Percentiles rank a stretch among this genome's conserved stretches.
These are phyloP conservation scores for Sardinella longiceps DNA, from an alignment of 2,797 vertebrate species.

Conservation along the genomic window DNA sequence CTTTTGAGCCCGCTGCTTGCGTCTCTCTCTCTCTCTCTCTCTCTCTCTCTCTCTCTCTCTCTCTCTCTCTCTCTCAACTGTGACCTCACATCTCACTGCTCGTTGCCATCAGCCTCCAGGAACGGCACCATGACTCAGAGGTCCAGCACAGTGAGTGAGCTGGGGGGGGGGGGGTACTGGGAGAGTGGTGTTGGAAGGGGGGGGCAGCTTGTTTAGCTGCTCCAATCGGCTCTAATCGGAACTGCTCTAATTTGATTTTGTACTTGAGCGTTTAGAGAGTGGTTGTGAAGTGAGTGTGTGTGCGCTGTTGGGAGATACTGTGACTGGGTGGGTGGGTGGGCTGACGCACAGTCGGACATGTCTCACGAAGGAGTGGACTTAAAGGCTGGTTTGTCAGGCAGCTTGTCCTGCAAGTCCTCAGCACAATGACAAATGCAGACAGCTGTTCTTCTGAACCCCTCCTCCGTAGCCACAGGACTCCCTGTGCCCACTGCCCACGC, in stretches of 20 bases:
- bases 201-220: not conserved
- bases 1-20: not conserved
- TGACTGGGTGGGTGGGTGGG: not conserved
- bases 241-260: not conserved
- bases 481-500: slow-evolving; percentile 12
- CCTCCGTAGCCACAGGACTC: slow-evolving; percentile 23
- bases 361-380: not conserved
- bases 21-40: slow-evolving; percentile 10
- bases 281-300: not conserved
- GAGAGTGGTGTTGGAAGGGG: no score
- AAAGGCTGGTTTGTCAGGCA: slow-evolving; percentile 33
- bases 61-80: slow-evolving; percentile 5
- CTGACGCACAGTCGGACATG: not conserved
- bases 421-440: slow-evolving; percentile 45
- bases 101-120: slow-evolving; percentile 43
- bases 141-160: not conserved
- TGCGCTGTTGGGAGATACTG: not conserved
- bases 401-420: slow-evolving; percentile 35
- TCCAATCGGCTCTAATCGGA: not conserved
- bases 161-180: not conserved
- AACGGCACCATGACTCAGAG: slow-evolving; percentile 12
- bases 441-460: slow-evolving; percentile 45
- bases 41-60: not conserved
- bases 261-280: not conserved
- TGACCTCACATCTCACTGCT: slow-evolving; percentile 38